These are phyloP conservation scores for Promerops cafer DNA, from an alignment of 2,113 vertebrate species.

Conservation along the genomic window DNA sequence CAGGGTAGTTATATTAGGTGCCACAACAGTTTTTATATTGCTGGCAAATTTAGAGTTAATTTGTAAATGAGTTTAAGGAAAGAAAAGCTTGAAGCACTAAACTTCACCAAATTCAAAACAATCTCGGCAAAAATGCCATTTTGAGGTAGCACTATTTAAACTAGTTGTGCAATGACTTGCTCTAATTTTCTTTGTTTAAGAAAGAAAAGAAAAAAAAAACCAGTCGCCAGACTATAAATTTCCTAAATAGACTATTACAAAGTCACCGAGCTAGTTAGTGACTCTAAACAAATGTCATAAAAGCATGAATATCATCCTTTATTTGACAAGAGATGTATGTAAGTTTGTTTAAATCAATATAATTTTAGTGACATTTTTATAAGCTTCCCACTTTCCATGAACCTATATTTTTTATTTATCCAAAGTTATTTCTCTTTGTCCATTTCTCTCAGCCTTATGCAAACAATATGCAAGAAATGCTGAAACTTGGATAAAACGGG, in stretches of 20 bases:
- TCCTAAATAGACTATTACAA: conserved; percentile 67
- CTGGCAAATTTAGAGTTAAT: conserved; percentile 69
- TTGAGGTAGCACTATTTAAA: conserved; percentile 73
- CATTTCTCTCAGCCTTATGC: conserved; percentile 77
- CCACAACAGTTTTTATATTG: conserved; percentile 66
- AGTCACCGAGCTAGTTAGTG: conserved; percentile 76
- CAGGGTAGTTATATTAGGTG: conserved; percentile 68
- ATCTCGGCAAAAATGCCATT: conserved; percentile 66
- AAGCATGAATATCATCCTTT: conserved; percentile 71
- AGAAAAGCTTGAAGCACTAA: conserved; percentile 71
- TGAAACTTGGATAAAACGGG: conserved; percentile 75
- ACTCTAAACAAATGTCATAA: conserved; percentile 78
- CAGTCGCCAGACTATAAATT: conserved; percentile 80
- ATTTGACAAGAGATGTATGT: conserved; percentile 73
- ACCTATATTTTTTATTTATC: conserved; percentile 72
- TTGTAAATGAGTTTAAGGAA: conserved; percentile 67
- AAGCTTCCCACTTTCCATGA: conserved; percentile 66
- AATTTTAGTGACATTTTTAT: conserved; percentile 71
- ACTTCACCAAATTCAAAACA: conserved; percentile 71
- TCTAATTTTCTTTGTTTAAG: conserved; percentile 72
- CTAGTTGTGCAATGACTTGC: conserved; percentile 77
- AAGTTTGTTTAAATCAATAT: conserved; percentile 73
- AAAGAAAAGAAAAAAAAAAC: conserved; percentile 66
- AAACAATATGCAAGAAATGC: conserved; percentile 76
- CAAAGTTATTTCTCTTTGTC: conserved; percentile 68